These are phyloP conservation scores for Hucho hucho DNA, from an alignment of 2,113 vertebrate species.

Conservation along the genomic window DNA sequence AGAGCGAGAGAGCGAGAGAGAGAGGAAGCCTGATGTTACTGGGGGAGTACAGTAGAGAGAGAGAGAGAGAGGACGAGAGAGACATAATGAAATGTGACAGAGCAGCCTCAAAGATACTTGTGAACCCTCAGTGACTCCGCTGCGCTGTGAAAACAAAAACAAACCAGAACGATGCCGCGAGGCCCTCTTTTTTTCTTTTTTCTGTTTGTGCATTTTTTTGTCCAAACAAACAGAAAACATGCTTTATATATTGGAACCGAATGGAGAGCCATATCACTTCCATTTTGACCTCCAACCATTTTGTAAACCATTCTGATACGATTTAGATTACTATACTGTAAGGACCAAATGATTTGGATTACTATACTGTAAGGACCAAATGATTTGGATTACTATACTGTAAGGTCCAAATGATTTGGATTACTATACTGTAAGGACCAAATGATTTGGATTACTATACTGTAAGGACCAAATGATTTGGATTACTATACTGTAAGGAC, in stretches of 20 bases:
- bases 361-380: not conserved
- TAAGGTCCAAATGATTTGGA: not conserved
- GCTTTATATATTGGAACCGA: not conserved
- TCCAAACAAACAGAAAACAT: not conserved
- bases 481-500: not conserved
- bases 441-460: too few species aligned
- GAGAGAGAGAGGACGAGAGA: slow-evolving; percentile 17
- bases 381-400: too few species aligned
- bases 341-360: not conserved
- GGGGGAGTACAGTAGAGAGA: not conserved
- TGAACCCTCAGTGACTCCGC: slow-evolving; percentile 72
- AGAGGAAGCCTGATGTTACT: too few species aligned
- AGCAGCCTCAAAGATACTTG: slow-evolving; percentile 59
- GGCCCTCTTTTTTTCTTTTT: not conserved
- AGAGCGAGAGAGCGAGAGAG: not conserved
- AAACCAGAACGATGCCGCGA: slow-evolving; percentile 37
- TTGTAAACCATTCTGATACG: not conserved
- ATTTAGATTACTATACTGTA: not conserved
- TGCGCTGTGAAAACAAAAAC: slow-evolving; percentile 52
- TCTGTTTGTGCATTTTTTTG: not conserved
- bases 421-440: not conserved
- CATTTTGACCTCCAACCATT: not conserved
- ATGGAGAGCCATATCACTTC: not conserved
- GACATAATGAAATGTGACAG: slow-evolving; percentile 65
- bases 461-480: not conserved